These are phyloP conservation scores for Rhinopomastus cyanomelas DNA, from an alignment of 2,113 vertebrate genomes.

Conservation along the genomic window DNA sequence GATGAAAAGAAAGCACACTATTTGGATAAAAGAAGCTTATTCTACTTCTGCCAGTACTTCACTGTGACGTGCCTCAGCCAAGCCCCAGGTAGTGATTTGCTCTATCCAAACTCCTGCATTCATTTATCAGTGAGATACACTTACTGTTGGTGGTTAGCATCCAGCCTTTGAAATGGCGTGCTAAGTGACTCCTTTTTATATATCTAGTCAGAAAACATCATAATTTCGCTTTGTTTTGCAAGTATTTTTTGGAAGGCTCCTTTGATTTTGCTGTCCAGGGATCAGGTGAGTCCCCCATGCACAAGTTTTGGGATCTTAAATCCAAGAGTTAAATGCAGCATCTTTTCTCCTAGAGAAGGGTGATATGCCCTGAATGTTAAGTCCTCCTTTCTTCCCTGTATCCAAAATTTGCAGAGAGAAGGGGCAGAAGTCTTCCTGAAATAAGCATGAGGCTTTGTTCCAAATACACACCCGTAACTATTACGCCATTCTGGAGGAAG, in stretches of 20 bases:
- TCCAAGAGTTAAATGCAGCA: neutral
- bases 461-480: neutral
- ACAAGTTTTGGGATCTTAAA: neutral
- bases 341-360: neutral
- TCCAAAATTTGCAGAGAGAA: neutral
- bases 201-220: slow-evolving; percentile 2
- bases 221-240: slow-evolving; percentile 68
- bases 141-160: slow-evolving; percentile 58
- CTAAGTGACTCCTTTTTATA: slow-evolving; percentile 39
- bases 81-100: slow-evolving; percentile 35
- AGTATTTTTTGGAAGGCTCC: neutral
- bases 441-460: neutral
- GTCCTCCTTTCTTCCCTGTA: neutral
- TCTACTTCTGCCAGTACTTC: slow-evolving; percentile 19
- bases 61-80: slow-evolving; percentile 28
- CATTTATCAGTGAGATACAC: slow-evolving; percentile 43
- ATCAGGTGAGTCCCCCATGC: neutral
- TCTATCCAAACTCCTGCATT: slow-evolving; percentile 59
- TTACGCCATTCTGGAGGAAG: neutral
- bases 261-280: neutral
- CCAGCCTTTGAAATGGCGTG: slow-evolving; percentile 59
- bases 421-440: neutral
- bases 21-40: slow-evolving; percentile 25
- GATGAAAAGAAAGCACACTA: neutral
- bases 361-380: neutral